These are phyloP conservation scores for Calephelis nemesis DNA, from an alignment of 1,140 invertebrate species.

Conservation along the genomic window DNA sequence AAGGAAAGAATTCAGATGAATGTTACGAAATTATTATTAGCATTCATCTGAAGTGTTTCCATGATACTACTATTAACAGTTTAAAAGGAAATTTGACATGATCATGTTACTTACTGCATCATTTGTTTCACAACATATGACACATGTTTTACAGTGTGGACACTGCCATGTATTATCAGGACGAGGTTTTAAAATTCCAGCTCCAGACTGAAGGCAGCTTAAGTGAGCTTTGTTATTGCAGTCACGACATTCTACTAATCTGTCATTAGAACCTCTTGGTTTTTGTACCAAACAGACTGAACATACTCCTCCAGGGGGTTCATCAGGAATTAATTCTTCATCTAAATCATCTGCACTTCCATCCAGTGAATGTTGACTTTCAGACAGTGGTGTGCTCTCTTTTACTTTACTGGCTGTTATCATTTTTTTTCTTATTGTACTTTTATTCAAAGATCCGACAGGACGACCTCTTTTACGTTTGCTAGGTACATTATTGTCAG, in stretches of 20 bases:
- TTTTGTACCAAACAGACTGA: conserved; percentile 80
- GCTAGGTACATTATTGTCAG: conserved; percentile 85
- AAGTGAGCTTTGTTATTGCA: conserved; percentile 89
- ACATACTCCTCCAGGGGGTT: conserved; percentile 77
- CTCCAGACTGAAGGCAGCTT: conserved; percentile 83
- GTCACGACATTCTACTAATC: conserved; percentile 87
- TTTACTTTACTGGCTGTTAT: conserved; percentile 50
- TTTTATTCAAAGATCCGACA: conserved; percentile 80
- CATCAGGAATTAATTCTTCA: conserved; percentile 53
- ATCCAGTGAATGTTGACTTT: conserved; percentile 71
- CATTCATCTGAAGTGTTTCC: no score
- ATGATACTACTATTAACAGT: neutral
- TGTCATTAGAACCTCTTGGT: conserved; percentile 81
- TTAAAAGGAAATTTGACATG: neutral
- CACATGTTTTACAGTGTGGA: conserved; percentile 86
- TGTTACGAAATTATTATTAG: no score
- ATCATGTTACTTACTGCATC: conserved; percentile 81
- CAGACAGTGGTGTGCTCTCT: conserved; percentile 56
- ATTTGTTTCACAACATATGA: conserved; percentile 84
- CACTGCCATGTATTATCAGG: conserved; percentile 86
- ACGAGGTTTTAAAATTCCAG: conserved; percentile 82
- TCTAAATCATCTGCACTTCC: conserved; percentile 73
- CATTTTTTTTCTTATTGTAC: conserved; percentile 76
- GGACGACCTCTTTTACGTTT: conserved; percentile 83
- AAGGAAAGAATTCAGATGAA: no score